Percentiles rank a stretch among this genome's conserved stretches.
Conservation (phyloP, 2,113 vertebrate species). For the Sinocyclocheilus rhinocerous region DNA sequence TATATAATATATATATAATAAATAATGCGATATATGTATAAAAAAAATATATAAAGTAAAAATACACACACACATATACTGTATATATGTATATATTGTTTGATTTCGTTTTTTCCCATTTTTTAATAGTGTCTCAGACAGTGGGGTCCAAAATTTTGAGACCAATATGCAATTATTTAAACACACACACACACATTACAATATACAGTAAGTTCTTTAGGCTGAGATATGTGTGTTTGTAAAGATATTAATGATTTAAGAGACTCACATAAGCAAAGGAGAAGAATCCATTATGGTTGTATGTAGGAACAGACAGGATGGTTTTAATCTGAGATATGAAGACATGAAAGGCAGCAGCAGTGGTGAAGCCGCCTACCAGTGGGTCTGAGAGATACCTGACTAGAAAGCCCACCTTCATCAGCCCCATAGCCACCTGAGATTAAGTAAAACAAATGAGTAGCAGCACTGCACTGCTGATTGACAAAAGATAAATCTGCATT, state of each 20-base stretch:
- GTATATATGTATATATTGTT: too few species aligned
- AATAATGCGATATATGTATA: too few species aligned
- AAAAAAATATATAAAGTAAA: too few species aligned
- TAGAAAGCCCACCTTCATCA: constrained; percentile 84
- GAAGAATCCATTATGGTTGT: constrained; percentile 82
- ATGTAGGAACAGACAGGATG: constrained; percentile 82
- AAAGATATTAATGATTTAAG: neutral
- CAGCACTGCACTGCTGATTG: too few species aligned
- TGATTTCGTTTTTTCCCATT: too few species aligned
- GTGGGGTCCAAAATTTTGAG: too few species aligned
- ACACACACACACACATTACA: neutral
- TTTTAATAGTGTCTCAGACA: too few species aligned
- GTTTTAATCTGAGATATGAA: constrained; percentile 86
- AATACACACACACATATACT: too few species aligned
- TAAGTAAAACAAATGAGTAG: constrained; percentile 19
- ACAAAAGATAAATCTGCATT: too few species aligned
- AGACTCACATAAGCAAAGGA: constrained; percentile 85
- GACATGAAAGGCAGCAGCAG: constrained; percentile 86
- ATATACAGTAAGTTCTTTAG: neutral
- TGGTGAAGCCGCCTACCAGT: constrained; percentile 85
- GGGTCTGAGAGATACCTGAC: constrained; percentile 87
- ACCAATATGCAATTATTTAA: too few species aligned
- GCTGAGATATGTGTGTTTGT: neutral
- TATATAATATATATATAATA: too few species aligned
- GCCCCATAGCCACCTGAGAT: constrained; percentile 79